phyloP scores from a whole-genome alignment of 1,140 invertebrate genomes.

The Cherax quadricarinatus region DNA sequence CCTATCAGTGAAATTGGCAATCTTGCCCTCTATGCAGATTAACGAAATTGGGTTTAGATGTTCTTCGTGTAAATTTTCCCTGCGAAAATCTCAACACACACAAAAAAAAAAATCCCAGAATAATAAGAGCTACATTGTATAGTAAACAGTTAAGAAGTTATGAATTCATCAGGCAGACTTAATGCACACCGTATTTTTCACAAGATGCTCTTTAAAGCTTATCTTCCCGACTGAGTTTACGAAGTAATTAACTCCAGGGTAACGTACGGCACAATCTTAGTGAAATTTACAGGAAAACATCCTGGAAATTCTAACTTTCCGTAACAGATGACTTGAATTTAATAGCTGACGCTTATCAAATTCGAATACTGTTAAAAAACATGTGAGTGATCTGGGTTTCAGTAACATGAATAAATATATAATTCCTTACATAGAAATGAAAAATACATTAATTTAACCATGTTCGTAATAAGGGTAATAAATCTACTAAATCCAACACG shows the following conservation, averaged over 20 bases:
- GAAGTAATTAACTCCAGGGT: background rate
- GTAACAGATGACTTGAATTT: background rate
- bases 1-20: background rate
- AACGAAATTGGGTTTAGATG: background rate
- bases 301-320: background rate
- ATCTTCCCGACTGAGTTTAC: constrained; percentile 1
- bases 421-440: no score
- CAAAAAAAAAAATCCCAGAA: background rate
- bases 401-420: no score
- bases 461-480: no score
- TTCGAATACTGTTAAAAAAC: no score
- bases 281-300: background rate
- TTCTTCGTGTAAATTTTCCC: background rate
- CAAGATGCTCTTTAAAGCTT: background rate
- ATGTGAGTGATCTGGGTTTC: no score
- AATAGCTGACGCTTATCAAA: background rate
- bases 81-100: background rate
- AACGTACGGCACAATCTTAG: background rate
- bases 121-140: background rate
- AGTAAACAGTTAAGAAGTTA: background rate
- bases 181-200: background rate
- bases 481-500: no score
- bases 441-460: no score
- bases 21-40: background rate
- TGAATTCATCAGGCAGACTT: background rate